Evolutionary conservation across 2,888 invertebrate genomes (phyloP), one percentile per base, ranked within the genome.

Genomic region (Unio delphinus): DNA sequence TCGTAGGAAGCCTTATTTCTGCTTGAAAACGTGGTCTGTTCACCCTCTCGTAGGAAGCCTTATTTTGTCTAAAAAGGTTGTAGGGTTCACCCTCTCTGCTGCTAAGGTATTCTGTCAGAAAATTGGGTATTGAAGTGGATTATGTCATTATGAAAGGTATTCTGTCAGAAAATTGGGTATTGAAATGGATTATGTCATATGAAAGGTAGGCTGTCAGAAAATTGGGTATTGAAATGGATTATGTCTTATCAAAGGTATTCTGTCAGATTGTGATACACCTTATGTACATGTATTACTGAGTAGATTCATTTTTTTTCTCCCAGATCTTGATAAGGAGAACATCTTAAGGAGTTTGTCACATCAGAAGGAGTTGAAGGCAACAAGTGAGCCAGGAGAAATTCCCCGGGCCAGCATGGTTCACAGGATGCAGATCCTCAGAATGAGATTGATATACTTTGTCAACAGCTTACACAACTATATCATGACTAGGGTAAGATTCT

Each of bases 391-490:
- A 61, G 80, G 79, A 30, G 75, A 72, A n/a, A 67, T 74, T 15
- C 74, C 83, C 4, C 64, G 81, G 26, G 54, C 70, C 45, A 78
- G 78, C n/a, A 80, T 82, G 63, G 80, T 86, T 4, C 89, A 89
- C 74, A 70, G 86, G 6, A 84, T 89, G 83, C 88, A 88, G 59
- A 66, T 90, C n/a, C 80, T 90, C 30, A 77, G 89, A 54, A 87
- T 88, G 83, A 84, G 83, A 55, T 80, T 90, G n/a, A 74, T 89
- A 60, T 88, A 88, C 79, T 90, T 90, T 78, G 87, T 89, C 61
- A 90, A 90, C 81, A 87, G 89, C 70, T 79, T 90, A 0, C 89
- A 90, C 73, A 88, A 87, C 71, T 89, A 89, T 75, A 88, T 90
- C 66, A 90, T 90, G 90, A 88, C 89, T 0, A 76, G 88, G 81